These are phyloP conservation scores for Molossus alvarezi DNA, from an alignment of 2,797 vertebrate genomes.

Conservation along the genomic window DNA sequence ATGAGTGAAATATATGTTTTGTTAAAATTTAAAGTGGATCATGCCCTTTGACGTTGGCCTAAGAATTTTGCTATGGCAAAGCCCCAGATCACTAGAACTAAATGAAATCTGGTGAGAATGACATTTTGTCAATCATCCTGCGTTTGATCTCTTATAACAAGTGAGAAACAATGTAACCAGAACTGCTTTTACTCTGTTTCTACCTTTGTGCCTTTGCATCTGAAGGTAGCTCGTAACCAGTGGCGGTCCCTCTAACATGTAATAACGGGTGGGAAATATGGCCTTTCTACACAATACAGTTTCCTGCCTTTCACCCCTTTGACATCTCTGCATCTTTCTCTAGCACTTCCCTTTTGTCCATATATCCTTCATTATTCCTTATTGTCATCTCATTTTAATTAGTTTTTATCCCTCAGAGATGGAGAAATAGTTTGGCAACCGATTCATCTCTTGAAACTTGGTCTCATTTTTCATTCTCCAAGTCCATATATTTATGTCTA, in stretches of 20 bases:
- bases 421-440: not conserved
- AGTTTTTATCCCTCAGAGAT: not conserved
- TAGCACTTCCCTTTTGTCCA: not conserved
- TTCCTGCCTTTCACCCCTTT: not conserved
- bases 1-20: not conserved
- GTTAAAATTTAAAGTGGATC: not conserved
- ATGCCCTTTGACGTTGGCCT: not conserved
- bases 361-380: not conserved
- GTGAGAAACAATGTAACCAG: not conserved
- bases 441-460: conserved; percentile 35
- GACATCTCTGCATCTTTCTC: not conserved
- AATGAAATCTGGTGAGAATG: not conserved
- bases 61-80: not conserved
- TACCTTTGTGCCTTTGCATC: not conserved
- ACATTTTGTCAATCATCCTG: not conserved
- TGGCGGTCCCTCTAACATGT: too few species aligned
- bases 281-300: not conserved
- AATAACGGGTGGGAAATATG: not conserved
- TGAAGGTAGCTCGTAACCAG: not conserved
- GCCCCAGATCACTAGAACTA: not conserved
- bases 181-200: not conserved
- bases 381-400: not conserved
- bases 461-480: not conserved
- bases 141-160: not conserved
- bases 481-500: not conserved